Percentiles rank a stretch among this genome's conserved stretches.
These are phyloP conservation scores for Polyploca ridens DNA, from an alignment of 2,888 invertebrate species.

Conservation along the genomic window DNA sequence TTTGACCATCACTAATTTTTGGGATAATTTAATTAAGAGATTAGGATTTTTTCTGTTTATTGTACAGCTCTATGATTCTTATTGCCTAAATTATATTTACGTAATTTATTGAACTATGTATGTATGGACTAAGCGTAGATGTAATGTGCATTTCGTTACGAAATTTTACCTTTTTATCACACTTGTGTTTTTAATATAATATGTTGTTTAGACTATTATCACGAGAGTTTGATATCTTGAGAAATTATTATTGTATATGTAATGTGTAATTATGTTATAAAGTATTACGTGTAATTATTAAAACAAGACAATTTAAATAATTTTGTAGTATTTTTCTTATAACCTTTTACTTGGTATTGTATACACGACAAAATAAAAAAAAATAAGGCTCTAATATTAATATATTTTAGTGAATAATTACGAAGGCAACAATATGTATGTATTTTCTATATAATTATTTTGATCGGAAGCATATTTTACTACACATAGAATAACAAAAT, in stretches of 20 bases:
- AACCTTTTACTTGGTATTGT: constrained; percentile 5
- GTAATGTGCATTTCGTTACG: constrained; percentile 78
- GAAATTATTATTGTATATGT: constrained; percentile 83
- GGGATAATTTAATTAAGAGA: constrained; percentile 41
- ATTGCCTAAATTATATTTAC: constrained; percentile 82
- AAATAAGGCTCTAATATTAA: neutral
- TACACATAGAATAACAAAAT: neutral
- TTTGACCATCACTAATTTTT: constrained; percentile 16
- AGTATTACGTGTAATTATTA: constrained; percentile 84
- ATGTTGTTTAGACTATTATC: constrained; percentile 74
- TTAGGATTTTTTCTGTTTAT: constrained; percentile 53
- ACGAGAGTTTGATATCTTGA: constrained; percentile 80
- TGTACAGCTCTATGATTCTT: constrained; percentile 72
- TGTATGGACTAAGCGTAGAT: constrained; percentile 69
- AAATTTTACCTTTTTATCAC: constrained; percentile 70
- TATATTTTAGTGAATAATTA: constrained; percentile 16
- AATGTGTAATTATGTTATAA: constrained; percentile 84
- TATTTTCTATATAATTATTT: neutral
- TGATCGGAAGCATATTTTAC: neutral
- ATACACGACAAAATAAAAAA: neutral
- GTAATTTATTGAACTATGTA: constrained; percentile 81
- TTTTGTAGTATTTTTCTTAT: constrained; percentile 46
- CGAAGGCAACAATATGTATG: constrained; percentile 10
- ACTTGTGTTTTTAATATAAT: constrained; percentile 72
- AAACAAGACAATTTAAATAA: constrained; percentile 81